Evolutionary conservation across 1,140 invertebrate species (phyloP).

Genomic region (Holotrichia oblita): DNA sequence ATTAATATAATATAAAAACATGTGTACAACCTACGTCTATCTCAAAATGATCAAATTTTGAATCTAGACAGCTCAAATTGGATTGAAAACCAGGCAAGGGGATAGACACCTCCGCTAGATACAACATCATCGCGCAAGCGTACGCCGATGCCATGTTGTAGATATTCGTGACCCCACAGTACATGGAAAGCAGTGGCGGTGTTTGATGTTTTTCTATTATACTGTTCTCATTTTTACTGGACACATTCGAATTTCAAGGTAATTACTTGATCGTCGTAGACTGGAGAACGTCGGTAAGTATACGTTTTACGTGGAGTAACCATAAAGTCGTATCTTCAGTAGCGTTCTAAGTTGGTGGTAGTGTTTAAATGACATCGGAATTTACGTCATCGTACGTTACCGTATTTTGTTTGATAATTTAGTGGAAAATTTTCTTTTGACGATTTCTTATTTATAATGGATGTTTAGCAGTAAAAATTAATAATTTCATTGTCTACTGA

Average conservation of each 20-base stretch:
- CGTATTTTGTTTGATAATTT: background rate
- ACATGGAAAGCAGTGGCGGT: conserved; percentile 28
- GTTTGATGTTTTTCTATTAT: conserved; percentile 12
- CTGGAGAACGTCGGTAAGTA: background rate
- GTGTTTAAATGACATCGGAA: background rate
- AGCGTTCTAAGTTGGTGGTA: background rate
- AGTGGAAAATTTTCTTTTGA: background rate
- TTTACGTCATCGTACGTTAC: background rate
- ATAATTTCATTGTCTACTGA: too few relatives aligned
- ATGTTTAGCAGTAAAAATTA: too few relatives aligned
- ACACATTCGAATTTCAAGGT: background rate
- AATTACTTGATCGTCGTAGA: background rate
- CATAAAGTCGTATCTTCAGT: background rate
- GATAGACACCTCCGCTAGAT: background rate
- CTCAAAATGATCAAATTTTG: background rate
- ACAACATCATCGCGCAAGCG: conserved; percentile 14
- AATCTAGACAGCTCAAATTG: background rate
- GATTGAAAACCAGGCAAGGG: conserved; percentile 18
- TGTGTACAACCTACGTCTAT: background rate
- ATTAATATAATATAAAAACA: too few relatives aligned
- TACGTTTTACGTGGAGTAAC: background rate
- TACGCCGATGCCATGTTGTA: conserved; percentile 15
- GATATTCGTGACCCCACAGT: conserved; percentile 20
- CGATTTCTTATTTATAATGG: background rate
- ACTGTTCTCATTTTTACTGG: background rate